phyloP scores from a whole-genome alignment of 2,113 vertebrate genomes.

The Columbina picui region DNA sequence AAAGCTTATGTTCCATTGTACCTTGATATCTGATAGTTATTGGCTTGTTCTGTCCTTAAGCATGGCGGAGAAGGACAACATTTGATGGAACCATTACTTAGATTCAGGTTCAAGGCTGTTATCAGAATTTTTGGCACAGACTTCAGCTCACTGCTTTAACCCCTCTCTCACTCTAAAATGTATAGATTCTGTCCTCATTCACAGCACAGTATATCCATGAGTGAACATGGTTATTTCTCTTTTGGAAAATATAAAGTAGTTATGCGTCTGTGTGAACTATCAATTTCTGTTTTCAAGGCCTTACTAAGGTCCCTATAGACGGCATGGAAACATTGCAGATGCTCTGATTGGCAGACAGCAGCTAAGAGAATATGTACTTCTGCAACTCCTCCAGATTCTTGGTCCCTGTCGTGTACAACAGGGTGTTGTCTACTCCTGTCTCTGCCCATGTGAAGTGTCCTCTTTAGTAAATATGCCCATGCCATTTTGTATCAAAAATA shows the following conservation, averaged over 20 bases:
- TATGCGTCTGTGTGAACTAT: background rate
- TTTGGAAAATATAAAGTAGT: background rate
- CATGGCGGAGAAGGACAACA: background rate
- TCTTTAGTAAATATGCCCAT: background rate
- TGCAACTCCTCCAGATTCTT: background rate
- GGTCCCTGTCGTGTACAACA: background rate
- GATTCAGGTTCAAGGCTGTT: background rate
- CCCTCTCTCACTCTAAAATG: accelerated
- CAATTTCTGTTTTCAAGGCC: background rate
- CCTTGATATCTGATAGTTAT: background rate
- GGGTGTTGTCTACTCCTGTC: background rate
- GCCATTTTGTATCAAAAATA: background rate
- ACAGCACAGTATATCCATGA: background rate
- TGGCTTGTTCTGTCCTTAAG: background rate
- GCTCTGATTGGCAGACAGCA: background rate
- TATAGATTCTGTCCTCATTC: background rate
- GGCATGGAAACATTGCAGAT: background rate
- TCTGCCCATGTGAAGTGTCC: background rate
- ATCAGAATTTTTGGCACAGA: background rate
- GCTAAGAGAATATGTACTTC: background rate
- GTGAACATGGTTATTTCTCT: background rate
- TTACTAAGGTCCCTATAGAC: background rate
- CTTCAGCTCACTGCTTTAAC: background rate
- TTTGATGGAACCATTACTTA: background rate
- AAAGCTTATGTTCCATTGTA: background rate